Percentiles rank a stretch among this genome's conserved stretches.
These are phyloP conservation scores for Raphicerus campestris DNA, from an alignment of 2,113 vertebrate genomes.

Conservation along the genomic window DNA sequence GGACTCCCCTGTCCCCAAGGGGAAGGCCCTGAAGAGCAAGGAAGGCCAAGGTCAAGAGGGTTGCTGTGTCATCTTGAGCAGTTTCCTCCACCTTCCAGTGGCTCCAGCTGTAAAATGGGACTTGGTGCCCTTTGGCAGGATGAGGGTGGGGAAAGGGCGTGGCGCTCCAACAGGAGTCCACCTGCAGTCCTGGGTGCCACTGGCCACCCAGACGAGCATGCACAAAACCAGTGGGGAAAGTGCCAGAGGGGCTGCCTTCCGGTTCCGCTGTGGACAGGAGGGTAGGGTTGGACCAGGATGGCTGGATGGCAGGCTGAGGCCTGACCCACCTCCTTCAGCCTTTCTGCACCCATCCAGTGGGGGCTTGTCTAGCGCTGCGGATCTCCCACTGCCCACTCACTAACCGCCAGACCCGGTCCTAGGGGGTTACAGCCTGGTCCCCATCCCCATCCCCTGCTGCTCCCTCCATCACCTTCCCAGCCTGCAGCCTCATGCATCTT, in stretches of 20 bases:
- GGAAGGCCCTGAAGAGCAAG: neutral
- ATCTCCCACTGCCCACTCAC: neutral
- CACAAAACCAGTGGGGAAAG: too few species aligned
- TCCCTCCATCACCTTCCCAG: neutral
- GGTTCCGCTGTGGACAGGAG: fast-evolving
- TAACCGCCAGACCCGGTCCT: neutral
- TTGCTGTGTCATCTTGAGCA: neutral
- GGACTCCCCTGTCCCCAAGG: neutral
- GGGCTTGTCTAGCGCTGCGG: neutral
- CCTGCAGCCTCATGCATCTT: neutral
- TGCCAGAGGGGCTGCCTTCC: neutral
- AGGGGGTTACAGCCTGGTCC: too few species aligned
- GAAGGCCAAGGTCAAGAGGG: neutral
- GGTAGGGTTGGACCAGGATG: neutral
- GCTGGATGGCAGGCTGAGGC: neutral
- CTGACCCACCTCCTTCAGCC: neutral
- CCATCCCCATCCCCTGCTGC: neutral
- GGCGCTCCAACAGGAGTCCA: neutral
- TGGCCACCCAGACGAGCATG: neutral
- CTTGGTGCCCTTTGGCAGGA: neutral
- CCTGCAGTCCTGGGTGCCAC: neutral
- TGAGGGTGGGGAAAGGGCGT: neutral
- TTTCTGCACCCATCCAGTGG: neutral
- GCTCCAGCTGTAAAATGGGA: neutral
- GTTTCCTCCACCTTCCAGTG: neutral